phyloP scores from a whole-genome alignment of 2,797 vertebrate species.

The Bradypodion pumilum region DNA sequence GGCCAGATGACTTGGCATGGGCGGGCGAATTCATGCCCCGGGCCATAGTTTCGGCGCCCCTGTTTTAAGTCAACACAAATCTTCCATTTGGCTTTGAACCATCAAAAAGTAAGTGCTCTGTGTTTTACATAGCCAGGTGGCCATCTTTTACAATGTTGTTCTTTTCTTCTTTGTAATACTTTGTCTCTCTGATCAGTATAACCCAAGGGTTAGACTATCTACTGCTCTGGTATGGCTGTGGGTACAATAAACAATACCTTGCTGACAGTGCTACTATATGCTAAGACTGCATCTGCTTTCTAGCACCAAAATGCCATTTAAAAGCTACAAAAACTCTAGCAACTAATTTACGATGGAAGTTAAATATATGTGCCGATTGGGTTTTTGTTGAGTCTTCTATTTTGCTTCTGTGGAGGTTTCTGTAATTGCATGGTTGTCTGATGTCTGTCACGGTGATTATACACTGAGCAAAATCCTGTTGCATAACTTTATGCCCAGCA shows the following conservation, averaged over 20 bases:
- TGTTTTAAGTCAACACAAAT: not conserved
- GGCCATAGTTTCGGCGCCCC: too few relatives aligned
- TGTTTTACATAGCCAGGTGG: slow-evolving; percentile 52
- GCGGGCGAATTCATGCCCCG: too few relatives aligned
- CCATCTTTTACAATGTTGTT: slow-evolving; percentile 53
- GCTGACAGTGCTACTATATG: not conserved
- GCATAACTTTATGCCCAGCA: too few relatives aligned
- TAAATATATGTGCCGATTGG: slow-evolving; percentile 35
- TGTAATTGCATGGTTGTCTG: slow-evolving; percentile 28
- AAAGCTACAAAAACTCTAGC: slow-evolving; percentile 39
- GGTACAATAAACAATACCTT: not conserved
- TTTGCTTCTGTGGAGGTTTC: slow-evolving; percentile 45
- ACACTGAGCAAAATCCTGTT: not conserved
- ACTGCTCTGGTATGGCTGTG: slow-evolving; percentile 18
- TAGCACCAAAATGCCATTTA: not conserved
- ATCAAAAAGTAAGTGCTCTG: slow-evolving; percentile 44
- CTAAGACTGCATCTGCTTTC: slow-evolving; percentile 5
- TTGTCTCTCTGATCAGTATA: not conserved
- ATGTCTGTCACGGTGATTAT: slow-evolving; percentile 11
- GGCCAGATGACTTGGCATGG: too few relatives aligned
- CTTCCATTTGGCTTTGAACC: slow-evolving; percentile 45
- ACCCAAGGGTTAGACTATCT: slow-evolving; percentile 12
- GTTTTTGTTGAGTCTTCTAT: slow-evolving; percentile 45
- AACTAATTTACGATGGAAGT: slow-evolving; percentile 39
- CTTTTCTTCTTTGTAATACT: not conserved